Conservation (phyloP, 2,113 vertebrate genomes). For the Zosterops lateralis region DNA sequence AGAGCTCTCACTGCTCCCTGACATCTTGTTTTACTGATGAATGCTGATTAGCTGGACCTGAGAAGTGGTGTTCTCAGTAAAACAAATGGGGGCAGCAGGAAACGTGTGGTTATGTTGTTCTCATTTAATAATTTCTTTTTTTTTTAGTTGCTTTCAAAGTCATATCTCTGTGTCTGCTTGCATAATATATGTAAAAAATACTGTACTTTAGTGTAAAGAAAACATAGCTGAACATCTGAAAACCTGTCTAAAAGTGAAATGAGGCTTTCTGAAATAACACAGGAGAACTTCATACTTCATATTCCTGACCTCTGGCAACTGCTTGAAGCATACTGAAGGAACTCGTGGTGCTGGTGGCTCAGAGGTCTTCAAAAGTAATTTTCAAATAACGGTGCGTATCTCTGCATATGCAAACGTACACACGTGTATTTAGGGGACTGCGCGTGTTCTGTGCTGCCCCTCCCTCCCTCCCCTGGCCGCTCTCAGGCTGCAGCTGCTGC, state of each 20-base stretch:
- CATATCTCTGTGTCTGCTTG: not conserved
- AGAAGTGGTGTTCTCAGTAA: not conserved
- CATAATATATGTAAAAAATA: not conserved
- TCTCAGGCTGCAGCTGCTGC: rapidly evolving
- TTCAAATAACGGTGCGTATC: not conserved
- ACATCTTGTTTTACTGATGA: not conserved
- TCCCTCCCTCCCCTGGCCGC: rapidly evolving
- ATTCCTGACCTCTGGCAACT: not conserved
- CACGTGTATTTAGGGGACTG: rapidly evolving
- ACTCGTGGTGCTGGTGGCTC: rapidly evolving
- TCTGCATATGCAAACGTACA: rapidly evolving
- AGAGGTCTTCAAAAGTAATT: not conserved
- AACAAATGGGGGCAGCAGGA: not conserved
- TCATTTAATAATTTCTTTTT: not conserved
- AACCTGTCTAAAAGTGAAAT: not conserved
- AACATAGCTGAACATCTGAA: not conserved
- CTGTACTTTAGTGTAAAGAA: not conserved
- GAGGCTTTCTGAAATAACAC: not conserved
- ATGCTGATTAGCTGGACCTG: not conserved
- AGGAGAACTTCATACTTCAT: not conserved
- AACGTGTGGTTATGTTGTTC: not conserved
- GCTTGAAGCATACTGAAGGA: not conserved
- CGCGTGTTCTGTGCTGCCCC: rapidly evolving
- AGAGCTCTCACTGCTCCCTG: not conserved
- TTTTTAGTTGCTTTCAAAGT: not conserved